Evolutionary conservation across 2,113 vertebrate genomes (phyloP), one percentile per base, ranked within the genome.

Genomic region (Athene noctua): DNA sequence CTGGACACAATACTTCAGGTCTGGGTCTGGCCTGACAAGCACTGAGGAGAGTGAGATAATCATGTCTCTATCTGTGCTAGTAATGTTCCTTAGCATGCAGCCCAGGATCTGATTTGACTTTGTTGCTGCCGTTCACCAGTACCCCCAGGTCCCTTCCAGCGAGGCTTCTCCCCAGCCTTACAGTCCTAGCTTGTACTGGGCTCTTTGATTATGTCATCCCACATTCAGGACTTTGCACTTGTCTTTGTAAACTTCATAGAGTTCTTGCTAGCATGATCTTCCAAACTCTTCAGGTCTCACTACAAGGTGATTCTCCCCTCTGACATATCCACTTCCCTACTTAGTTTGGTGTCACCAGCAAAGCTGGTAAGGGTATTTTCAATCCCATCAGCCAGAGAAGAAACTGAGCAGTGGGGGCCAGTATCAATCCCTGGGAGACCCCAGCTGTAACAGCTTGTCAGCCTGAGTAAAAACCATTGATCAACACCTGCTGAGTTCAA

Each of bases 351-450:
- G 15, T 40, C 22, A 34, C 23, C 29, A 40, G 18, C 11, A 52
- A 46, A 40, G 19, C 34, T 71, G 15, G 25, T 29, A 36, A 73
- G 8, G 9, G 5, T 42, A 13, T 3, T 81, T 88, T 47, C 40
- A 27, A 14, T 18, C 8, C 18, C 22, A 9, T 9, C 13, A 54
- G 21, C 23, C 44, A 81, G 32, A 30, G 11, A 29, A 75, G 14
- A 40, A 65, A 12, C 5, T 81, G 40, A 51, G 18, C 6, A 66
- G 14, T 1, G 5, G 14, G 15, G 4, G 3, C 11, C 23, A 15
- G 6, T 29, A 38, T 46, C 0, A 3, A 7, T 32, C 10, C 10
- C 26, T 54, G 8, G 4, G 2, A 7, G 14, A 21, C 3, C 6
- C 6, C 14, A 13, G 10, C 5, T 59, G 8, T 49, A 68, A 54